Conservation (phyloP, 2,797 vertebrate genomes). For the Myripristis jacobus region DNA sequence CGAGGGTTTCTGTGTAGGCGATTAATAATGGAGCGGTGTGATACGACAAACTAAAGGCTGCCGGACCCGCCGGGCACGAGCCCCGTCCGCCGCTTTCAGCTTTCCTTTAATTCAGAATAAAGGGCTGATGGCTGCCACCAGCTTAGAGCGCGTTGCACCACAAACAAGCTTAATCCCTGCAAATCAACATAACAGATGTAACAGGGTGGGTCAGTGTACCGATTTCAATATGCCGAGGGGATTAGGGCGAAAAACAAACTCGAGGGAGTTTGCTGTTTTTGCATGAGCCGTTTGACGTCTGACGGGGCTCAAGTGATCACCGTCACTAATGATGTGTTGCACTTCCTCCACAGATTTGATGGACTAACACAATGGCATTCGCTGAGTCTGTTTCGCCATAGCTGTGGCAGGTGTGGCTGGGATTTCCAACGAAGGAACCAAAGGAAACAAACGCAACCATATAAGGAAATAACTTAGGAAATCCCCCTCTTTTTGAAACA, state of each 20-base stretch:
- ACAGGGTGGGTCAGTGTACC: conserved; percentile 26
- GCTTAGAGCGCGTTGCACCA: conserved; percentile 31
- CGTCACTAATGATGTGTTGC: neutral
- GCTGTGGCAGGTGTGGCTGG: neutral
- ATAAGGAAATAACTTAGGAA: conserved; percentile 44
- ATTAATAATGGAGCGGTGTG: conserved; percentile 58
- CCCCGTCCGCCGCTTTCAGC: neutral
- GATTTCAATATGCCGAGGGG: conserved; percentile 41
- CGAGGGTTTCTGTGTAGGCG: conserved; percentile 35
- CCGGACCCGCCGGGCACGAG: conserved; percentile 10
- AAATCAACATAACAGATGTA: conserved; percentile 55
- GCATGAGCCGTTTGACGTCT: neutral
- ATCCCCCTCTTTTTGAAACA: conserved; percentile 42
- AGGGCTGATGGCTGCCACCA: conserved; percentile 3
- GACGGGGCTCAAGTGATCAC: neutral
- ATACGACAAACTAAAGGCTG: conserved; percentile 42
- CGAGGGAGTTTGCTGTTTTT: neutral
- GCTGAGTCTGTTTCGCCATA: neutral
- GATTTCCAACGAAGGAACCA: neutral
- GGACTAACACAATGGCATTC: neutral
- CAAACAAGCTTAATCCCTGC: conserved; percentile 64
- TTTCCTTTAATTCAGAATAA: conserved; percentile 40
- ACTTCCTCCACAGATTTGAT: neutral
- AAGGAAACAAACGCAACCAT: conserved; percentile 13
- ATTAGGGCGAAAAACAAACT: conserved; percentile 33